Percentiles rank a stretch among this genome's conserved stretches.
phyloP scores from a whole-genome alignment of 2,113 vertebrate species.

The crab-eating macaque (Macaca fascicularis) region DNA sequence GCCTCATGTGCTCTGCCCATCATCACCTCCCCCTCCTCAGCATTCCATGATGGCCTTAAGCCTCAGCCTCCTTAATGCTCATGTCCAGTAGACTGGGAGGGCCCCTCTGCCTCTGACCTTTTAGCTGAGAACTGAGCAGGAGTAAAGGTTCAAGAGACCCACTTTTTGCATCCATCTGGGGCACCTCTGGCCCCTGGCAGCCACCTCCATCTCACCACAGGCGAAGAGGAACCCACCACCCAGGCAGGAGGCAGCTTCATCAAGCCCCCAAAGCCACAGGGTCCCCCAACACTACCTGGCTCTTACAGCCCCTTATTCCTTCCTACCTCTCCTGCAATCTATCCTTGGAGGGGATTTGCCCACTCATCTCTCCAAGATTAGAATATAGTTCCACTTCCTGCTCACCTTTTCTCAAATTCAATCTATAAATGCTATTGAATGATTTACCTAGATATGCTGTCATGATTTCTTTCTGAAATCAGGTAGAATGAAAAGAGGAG shows the following conservation, averaged over 20 bases:
- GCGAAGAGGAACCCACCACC: not conserved
- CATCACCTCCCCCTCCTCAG: not conserved
- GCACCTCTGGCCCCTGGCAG: not conserved
- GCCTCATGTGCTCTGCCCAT: not conserved
- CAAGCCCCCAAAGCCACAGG: not conserved
- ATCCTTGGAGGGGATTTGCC: not conserved
- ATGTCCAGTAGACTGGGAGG: not conserved
- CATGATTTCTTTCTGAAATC: not conserved
- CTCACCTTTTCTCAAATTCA: constrained; percentile 20
- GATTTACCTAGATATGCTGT: not conserved
- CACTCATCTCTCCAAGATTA: not conserved
- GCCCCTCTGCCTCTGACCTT: not conserved
- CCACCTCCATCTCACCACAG: not conserved
- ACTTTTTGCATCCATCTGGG: not conserved
- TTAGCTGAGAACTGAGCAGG: not conserved
- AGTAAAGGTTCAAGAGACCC: not conserved
- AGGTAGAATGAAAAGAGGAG: not conserved
- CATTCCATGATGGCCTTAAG: not conserved
- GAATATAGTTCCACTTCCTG: not conserved
- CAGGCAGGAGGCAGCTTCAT: not conserved
- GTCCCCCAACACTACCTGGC: not conserved
- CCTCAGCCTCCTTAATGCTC: not conserved
- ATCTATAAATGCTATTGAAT: not conserved
- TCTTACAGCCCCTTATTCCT: not conserved
- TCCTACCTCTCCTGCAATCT: not conserved